Conservation (phyloP, 2,888 invertebrate genomes). For the Dascillus cervinus region DNA sequence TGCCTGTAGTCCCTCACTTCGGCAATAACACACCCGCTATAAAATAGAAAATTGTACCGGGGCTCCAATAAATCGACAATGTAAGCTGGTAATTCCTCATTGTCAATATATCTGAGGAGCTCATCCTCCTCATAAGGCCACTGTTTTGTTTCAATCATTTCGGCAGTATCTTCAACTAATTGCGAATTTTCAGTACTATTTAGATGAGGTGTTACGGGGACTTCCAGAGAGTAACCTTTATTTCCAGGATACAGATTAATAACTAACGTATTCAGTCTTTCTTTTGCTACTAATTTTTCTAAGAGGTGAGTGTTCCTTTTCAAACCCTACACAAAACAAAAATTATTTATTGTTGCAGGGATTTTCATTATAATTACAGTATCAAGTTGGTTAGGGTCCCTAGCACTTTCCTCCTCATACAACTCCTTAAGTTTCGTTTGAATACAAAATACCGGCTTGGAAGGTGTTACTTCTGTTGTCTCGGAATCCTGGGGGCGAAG, state of each 20-base stretch:
- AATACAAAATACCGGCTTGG: conserved; percentile 36
- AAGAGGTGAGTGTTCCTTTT: conserved; percentile 65
- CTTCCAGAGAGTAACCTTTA: conserved; percentile 58
- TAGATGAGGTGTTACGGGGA: conserved; percentile 23
- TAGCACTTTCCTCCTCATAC: conserved; percentile 36
- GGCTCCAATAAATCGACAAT: conserved; percentile 76
- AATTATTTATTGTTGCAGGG: not conserved
- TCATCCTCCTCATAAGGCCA: conserved; percentile 90
- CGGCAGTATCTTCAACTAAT: conserved; percentile 51
- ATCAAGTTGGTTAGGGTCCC: conserved; percentile 24
- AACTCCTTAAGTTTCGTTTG: conserved; percentile 41
- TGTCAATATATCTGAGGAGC: conserved; percentile 79
- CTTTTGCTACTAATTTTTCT: conserved; percentile 76
- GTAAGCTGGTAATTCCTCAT: conserved; percentile 83
- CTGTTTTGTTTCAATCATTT: conserved; percentile 64
- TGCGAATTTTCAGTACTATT: conserved; percentile 34
- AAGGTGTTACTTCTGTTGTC: conserved; percentile 21
- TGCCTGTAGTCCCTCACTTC: conserved; percentile 86
- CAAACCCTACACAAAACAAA: conserved; percentile 39
- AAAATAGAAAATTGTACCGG: conserved; percentile 78
- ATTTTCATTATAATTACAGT: conserved; percentile 19
- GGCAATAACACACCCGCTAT: conserved; percentile 86
- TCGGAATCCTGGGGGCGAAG: conserved; percentile 31
- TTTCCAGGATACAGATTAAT: conserved; percentile 87
- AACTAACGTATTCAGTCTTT: conserved; percentile 82